Evolutionary conservation across 2,888 invertebrate species (phyloP).

Genomic region (Corbicula japonica): DNA sequence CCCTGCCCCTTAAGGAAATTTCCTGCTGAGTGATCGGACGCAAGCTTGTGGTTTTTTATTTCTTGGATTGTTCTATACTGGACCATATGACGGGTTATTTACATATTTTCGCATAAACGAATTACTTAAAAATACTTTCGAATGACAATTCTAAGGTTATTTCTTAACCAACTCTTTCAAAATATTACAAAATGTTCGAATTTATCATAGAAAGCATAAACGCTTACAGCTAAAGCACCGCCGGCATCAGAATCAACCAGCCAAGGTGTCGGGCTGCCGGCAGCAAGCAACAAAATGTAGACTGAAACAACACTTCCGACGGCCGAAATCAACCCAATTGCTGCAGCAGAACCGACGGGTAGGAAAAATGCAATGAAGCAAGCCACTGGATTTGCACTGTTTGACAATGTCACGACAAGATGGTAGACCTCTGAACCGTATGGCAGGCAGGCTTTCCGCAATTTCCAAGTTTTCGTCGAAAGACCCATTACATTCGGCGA

Average conservation of each 20-base stretch:
- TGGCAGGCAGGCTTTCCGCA: slow-evolving; percentile 93
- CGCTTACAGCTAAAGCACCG: slow-evolving; percentile 90
- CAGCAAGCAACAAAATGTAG: slow-evolving; percentile 91
- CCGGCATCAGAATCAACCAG: slow-evolving; percentile 89
- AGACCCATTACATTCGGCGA: too few species aligned
- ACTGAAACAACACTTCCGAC: slow-evolving; percentile 88
- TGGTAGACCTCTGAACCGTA: slow-evolving; percentile 93
- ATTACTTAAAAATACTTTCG: background rate
- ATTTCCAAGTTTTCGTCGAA: too few species aligned
- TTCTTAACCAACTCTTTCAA: too few species aligned
- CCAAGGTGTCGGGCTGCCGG: slow-evolving; percentile 91
- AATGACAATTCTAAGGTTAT: too few species aligned
- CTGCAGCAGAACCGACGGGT: slow-evolving; percentile 72
- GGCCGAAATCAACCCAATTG: slow-evolving; percentile 75
- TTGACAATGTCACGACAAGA: slow-evolving; percentile 91
- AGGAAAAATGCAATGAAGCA: slow-evolving; percentile 89
- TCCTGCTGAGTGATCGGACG: too few species aligned
- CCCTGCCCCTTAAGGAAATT: too few species aligned
- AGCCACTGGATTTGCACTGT: slow-evolving; percentile 93
- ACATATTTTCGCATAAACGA: background rate
- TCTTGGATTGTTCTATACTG: too few species aligned
- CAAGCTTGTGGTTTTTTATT: too few species aligned
- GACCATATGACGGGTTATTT: background rate
- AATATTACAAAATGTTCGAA: too few species aligned
- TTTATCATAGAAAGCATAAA: too few species aligned